These are phyloP conservation scores for Ptilonorhynchus violaceus DNA, from an alignment of 2,113 vertebrate genomes.

Conservation along the genomic window DNA sequence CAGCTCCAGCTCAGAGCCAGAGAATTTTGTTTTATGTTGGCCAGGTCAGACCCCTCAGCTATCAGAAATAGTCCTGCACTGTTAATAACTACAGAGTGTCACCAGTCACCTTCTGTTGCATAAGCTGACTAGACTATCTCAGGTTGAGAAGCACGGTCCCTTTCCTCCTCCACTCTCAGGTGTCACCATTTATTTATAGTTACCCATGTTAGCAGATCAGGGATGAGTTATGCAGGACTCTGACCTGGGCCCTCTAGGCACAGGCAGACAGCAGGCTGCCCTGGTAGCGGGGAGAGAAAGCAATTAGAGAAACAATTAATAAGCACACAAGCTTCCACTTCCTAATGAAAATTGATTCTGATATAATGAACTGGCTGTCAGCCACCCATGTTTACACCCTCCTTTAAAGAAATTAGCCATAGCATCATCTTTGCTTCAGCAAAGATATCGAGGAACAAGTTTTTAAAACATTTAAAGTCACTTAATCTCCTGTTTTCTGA, in stretches of 20 bases:
- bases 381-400: background rate
- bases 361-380: background rate
- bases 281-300: background rate
- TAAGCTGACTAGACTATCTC: background rate
- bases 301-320: constrained; percentile 32
- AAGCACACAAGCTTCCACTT: background rate
- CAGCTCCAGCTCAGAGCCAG: background rate
- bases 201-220: background rate
- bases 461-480: background rate
- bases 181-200: constrained; percentile 60
- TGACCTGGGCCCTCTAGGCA: background rate
- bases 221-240: background rate
- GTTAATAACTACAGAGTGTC: background rate
- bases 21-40: background rate
- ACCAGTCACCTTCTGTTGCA: background rate
- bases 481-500: background rate
- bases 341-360: background rate
- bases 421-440: background rate
- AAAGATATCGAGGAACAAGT: background rate
- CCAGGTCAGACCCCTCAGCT: background rate
- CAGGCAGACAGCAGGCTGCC: background rate
- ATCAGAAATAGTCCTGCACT: background rate
- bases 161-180: background rate
- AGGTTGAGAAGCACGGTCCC: background rate
- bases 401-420: background rate